A percentile compares a stretch with the other conserved stretches of the same genome.
phyloP scores from a whole-genome alignment of 1,140 invertebrate genomes.

The fruit fly (Drosophila melanogaster) region Release_6_plus_ISO1_MT NC_004354.4:3352501-3353000 shows the following conservation, averaged over 20 bases:
- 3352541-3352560: too few species aligned
- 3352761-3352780: constrained; percentile 7
- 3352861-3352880: constrained; percentile 1
- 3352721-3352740: constrained; percentile 33
- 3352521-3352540: too few species aligned
- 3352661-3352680: constrained; percentile 82
- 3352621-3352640: constrained; percentile 30
- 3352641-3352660: constrained; percentile 53
- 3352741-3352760: constrained; percentile 22
- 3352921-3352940: too few species aligned
- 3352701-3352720: constrained; percentile 43
- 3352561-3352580: constrained; percentile 34
- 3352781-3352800: constrained; percentile 4
- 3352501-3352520: background rate
- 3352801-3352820: constrained; percentile 2
- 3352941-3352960: too few species aligned
- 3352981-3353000: too few species aligned
- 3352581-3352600: constrained; percentile 9
- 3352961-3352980: too few species aligned
- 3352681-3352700: constrained; percentile 81
- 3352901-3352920: too few species aligned
- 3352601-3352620: constrained; percentile 67
- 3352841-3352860: background rate
- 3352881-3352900: constrained; percentile 23
- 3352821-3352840: background rate